Conservation (phyloP, 2,797 vertebrate species). For the Eremophila alpestris region DNA sequence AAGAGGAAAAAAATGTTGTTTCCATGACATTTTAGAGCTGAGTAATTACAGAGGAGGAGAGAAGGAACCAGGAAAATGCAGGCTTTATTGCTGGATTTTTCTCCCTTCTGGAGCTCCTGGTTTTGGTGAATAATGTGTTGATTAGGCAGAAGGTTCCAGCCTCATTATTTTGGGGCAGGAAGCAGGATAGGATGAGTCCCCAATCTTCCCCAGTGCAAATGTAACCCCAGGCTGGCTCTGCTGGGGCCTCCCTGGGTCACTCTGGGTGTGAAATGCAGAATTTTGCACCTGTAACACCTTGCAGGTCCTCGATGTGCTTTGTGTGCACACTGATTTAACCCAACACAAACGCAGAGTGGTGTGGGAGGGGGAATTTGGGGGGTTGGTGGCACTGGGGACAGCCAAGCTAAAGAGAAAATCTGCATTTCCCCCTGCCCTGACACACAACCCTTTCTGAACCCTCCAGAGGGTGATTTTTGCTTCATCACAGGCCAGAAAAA, state of each 20-base stretch:
- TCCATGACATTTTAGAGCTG: not conserved
- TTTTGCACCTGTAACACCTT: not conserved
- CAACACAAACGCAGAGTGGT: not conserved
- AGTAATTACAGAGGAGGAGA: not conserved
- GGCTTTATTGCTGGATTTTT: not conserved
- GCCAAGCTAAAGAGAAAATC: not conserved
- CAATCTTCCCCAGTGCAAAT: not conserved
- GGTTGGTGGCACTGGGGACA: not conserved
- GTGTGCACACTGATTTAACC: not conserved
- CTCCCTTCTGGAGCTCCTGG: not conserved
- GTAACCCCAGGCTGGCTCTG: not conserved
- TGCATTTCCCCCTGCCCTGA: not conserved
- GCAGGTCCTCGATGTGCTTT: not conserved
- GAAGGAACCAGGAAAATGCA: not conserved
- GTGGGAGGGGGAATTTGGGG: not conserved
- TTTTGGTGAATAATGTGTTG: not conserved
- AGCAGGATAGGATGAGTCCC: not conserved
- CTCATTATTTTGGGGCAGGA: not conserved
- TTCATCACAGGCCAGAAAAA: not conserved
- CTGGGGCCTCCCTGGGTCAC: not conserved
- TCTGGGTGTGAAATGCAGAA: not conserved
- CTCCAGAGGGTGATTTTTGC: not conserved
- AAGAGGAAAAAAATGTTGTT: not conserved
- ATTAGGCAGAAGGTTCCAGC: not conserved
- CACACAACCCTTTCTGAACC: not conserved